A percentile compares a stretch with the other conserved stretches of the same genome.
phyloP scores from a whole-genome alignment of 2,113 vertebrate genomes.

The Rhabdornis inornatus region DNA sequence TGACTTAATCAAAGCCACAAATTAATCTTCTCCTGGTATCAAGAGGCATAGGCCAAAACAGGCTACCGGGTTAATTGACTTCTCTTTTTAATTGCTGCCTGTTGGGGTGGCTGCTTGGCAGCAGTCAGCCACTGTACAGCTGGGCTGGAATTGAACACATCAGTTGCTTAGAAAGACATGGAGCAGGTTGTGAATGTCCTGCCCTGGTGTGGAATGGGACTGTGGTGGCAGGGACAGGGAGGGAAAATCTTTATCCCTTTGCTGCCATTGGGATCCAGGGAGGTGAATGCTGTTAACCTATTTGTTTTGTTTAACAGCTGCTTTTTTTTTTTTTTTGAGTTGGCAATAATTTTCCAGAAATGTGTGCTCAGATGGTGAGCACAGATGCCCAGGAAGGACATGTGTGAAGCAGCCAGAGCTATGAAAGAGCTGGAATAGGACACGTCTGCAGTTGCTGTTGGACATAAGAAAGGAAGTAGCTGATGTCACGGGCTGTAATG shows the following conservation, averaged over 20 bases:
- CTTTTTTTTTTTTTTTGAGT: neutral
- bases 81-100: constrained; percentile 61
- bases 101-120: constrained; percentile 13
- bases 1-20: constrained; percentile 8
- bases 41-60: neutral
- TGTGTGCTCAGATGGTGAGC: constrained; percentile 36
- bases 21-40: constrained; percentile 62
- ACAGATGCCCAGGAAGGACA: constrained; percentile 1
- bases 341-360: neutral
- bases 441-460: neutral
- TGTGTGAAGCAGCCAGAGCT: neutral
- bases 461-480: neutral
- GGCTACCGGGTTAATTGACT: constrained; percentile 50
- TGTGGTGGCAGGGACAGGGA: neutral
- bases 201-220: neutral
- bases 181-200: constrained; percentile 2
- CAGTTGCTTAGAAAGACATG: neutral
- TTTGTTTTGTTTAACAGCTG: neutral
- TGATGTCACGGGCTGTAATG: neutral
- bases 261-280: neutral
- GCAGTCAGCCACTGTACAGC: neutral
- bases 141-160: neutral
- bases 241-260: neutral
- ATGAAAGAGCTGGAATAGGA: neutral
- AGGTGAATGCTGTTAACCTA: neutral